Percentiles rank a stretch among this genome's conserved stretches.
phyloP scores from a whole-genome alignment of 2,113 vertebrate genomes.

The Cyphomyrus plagiostoma region DNA sequence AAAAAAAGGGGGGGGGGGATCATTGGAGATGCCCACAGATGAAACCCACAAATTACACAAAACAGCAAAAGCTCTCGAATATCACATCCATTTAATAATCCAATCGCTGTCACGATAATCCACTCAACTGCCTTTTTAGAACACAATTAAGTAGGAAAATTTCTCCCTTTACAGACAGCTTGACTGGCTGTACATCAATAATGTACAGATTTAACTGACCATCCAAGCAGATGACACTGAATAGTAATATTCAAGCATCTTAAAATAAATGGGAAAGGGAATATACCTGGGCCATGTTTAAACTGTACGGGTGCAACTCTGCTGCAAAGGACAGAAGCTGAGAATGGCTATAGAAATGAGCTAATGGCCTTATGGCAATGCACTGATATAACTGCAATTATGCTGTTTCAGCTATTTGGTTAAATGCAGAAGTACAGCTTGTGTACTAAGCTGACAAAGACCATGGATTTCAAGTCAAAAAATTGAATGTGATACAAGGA shows the following conservation, averaged over 20 bases:
- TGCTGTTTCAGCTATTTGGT: background rate
- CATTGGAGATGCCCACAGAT: background rate
- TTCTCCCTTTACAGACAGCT: background rate
- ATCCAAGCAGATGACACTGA: background rate
- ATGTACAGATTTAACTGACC: conserved; percentile 8
- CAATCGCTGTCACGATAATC: background rate
- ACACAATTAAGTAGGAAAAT: background rate
- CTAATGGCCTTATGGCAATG: background rate
- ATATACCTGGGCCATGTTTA: background rate
- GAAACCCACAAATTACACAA: background rate
- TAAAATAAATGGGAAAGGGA: background rate
- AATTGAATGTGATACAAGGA: background rate
- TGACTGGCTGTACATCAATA: background rate
- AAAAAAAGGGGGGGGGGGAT: background rate
- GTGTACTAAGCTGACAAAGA: background rate
- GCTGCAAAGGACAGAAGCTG: background rate
- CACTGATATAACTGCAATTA: background rate
- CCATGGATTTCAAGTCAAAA: background rate
- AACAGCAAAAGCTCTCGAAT: background rate
- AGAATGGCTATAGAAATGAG: background rate
- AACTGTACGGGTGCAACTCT: background rate
- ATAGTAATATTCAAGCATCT: background rate
- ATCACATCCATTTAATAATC: background rate
- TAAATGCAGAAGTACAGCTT: background rate
- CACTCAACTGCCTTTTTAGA: background rate